Base-by-base conservation (phyloP, 2,113 vertebrate genomes). In the Cromileptes altivelis region DNA sequence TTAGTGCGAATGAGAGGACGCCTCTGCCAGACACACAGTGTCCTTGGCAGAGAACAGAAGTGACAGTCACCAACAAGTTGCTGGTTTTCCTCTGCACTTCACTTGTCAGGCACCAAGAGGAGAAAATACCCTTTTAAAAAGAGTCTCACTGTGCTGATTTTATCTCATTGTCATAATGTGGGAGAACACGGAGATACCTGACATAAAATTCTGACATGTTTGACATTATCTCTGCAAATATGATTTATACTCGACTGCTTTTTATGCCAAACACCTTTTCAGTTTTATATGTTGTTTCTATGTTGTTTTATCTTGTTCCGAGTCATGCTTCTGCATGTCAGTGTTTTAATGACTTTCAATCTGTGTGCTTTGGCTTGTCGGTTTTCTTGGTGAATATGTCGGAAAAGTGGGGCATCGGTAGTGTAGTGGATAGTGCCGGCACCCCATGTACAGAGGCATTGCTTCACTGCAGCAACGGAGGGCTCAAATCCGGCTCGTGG, bases 11-110 rank as follows among this genome's bases (percentile, higher is more conserved):
- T 30, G 68, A 75, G 61, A 61, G 63, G 67, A 65, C 19, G 33
- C 52, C 25, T 4, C 67, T 84, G 82, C 78, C 88, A 87, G 80
- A 81, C 55, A 88, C 74, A 80, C 18, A 49, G 6, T 72, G 80
- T 86, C 57, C 85, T 85, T 90, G 87, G 85, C 80, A 82, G 49
- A 37, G 60, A 81, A 77, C 17, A 75, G 70, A 69, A 75, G 63
- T 65, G 56, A 64, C 62, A 52, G 27, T 72, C 18, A 45, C 45
- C 14, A 7, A 78, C 12, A 45, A 27, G 42, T 49, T 58, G n/a
- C 53, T n/a, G 68, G 47, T 75, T 62, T 79, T 84, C 18, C 42
- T 58, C 21, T 65, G 76, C 23, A 56, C 56, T 60, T 23, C 40
- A 79, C 37, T 65, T 47, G 42, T 72, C 62, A 2, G 0, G 60